Evolutionary conservation across 2,113 vertebrate genomes (phyloP).

Genomic region (Albula glossodonta): DNA sequence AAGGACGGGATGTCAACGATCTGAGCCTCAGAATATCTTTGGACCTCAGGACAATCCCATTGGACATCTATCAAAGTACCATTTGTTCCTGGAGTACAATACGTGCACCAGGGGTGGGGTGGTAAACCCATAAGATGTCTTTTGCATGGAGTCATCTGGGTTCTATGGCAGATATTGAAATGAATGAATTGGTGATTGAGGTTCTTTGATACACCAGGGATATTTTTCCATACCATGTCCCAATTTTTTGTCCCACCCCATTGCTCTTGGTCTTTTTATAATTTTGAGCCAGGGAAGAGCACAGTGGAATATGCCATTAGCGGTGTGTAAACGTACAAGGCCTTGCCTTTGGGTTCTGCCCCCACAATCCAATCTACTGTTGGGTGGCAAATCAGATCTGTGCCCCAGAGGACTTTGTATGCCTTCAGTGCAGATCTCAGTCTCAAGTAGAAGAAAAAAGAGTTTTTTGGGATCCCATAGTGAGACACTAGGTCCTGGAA

Average conservation of each 20-base stretch:
- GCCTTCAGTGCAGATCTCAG: neutral
- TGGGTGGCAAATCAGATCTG: neutral
- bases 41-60: neutral
- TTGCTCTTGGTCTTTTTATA: neutral
- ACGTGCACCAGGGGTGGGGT: neutral
- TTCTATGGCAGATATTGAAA: neutral
- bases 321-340: neutral
- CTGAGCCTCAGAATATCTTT: neutral
- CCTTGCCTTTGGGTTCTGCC: neutral
- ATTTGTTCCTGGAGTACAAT: neutral
- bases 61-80: neutral
- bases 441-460: neutral
- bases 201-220: neutral
- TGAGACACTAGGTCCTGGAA: neutral
- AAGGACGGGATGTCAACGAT: neutral
- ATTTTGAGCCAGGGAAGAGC: neutral
- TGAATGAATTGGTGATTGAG: neutral
- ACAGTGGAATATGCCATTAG: neutral
- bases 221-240: neutral
- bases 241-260: neutral
- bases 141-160: neutral
- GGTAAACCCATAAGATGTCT: conserved; percentile 2
- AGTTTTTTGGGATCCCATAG: neutral
- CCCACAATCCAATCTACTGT: neutral
- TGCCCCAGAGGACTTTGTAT: neutral